Evolutionary conservation across 2,888 invertebrate genomes (phyloP).

Genomic region (Conchocele bisecta): DNA sequence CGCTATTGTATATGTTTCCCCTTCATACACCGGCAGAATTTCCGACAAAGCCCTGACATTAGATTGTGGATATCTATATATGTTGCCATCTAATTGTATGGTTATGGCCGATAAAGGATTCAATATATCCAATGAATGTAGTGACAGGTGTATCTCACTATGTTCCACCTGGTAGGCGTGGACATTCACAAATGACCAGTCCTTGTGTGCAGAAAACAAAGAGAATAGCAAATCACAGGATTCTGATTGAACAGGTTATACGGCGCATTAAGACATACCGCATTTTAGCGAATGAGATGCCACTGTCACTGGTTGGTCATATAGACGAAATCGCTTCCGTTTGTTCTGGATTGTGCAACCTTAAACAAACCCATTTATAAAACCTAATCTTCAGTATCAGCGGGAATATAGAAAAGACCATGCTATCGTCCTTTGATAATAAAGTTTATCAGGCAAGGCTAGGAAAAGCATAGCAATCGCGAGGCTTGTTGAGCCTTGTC

Average conservation of each 20-base stretch:
- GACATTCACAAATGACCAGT: conserved; percentile 46
- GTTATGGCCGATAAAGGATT: conserved; percentile 62
- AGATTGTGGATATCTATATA: conserved; percentile 47
- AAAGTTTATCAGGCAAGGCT: no score
- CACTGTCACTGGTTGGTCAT: conserved; percentile 41
- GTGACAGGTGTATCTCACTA: conserved; percentile 15
- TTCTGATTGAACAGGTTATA: conserved; percentile 59
- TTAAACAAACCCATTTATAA: no score
- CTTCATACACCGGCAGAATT: conserved; percentile 48
- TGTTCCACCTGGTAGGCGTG: conserved; percentile 49
- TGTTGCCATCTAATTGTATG: conserved; percentile 33
- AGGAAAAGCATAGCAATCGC: no score
- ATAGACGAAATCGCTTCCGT: conserved; percentile 55
- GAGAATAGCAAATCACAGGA: conserved; percentile 55
- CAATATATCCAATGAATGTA: conserved; percentile 45
- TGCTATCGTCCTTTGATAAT: no score
- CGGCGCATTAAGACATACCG: conserved; percentile 54
- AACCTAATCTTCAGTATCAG: no score
- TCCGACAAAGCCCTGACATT: conserved; percentile 50
- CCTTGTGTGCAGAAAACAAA: conserved; percentile 51
- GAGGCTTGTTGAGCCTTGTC: no score
- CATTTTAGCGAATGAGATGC: conserved; percentile 47
- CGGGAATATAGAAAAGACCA: no score
- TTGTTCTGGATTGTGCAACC: conserved; percentile 47
- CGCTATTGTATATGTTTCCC: conserved; percentile 40